Evolutionary conservation across 2,113 vertebrate species (phyloP), one percentile per base, ranked within the genome.

Genomic region (Copsychus sechellarum): DNA sequence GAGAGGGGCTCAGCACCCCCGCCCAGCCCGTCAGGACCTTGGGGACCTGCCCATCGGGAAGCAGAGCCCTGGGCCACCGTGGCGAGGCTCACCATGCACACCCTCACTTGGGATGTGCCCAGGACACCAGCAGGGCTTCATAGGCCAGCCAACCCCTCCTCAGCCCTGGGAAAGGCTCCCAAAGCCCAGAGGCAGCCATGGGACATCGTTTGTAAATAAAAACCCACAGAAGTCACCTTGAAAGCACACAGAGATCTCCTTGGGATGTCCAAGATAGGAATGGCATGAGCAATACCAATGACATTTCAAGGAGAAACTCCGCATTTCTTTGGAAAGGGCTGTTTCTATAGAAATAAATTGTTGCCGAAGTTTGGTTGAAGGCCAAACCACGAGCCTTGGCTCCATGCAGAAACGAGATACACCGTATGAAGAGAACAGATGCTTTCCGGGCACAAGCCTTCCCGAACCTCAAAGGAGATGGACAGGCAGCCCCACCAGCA

Each of bases 231-330:
- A 95, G 72, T 83, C 86, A 91, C 89, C 88, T 92, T 79, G 80
- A 81, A 83, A 91, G 51, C 14, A 11, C 29, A 40, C 33, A 83
- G 21, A 40, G 38, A 71, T 81, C 80, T 83, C 86, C 67, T 57
- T 64, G 38, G 28, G 64, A 73, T 92, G 82, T 25, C 82, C 61
- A 42, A 73, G 77, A 62, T 22, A 83, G 29, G 80, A 66, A 83
- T 19, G 38, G 64, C 53, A 87, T 0, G 3, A 83, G 64, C 53
- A 58, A 92, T 2, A 88, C 26, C 95, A 97, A 95, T 96, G 93
- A 94, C 88, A 93, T 51, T 88, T 94, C 94, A 97, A 97, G 92
- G 95, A 94, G 92, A 97, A 96, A 84, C 14, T 54, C 50, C 17
- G 12, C 21, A 43, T 43, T 72, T 83, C 42, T 69, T 48, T 34